These are phyloP conservation scores for Forbesichthys agassizii DNA, from an alignment of 2,113 vertebrate genomes.

Conservation along the genomic window DNA sequence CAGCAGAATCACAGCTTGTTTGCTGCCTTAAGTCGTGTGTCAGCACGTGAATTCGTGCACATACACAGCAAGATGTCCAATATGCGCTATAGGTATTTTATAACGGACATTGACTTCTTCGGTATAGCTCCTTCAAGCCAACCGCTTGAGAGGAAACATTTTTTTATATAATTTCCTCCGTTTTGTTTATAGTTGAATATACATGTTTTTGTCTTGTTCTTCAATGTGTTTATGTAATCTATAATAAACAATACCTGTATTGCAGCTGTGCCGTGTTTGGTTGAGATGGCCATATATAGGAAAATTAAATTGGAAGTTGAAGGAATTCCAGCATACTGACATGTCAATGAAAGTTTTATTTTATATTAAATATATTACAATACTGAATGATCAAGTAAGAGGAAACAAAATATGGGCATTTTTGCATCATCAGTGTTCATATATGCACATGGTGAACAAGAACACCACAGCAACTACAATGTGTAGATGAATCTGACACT, in stretches of 20 bases:
- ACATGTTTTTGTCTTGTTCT: background rate
- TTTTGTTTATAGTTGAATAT: background rate
- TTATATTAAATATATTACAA: constrained; percentile 87
- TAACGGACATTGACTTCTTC: background rate
- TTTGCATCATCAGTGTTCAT: constrained; percentile 74
- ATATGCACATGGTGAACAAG: constrained; percentile 68
- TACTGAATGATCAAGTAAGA: constrained; percentile 77
- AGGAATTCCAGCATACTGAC: constrained; percentile 22
- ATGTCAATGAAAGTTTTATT: constrained; percentile 81
- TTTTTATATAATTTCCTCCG: background rate
- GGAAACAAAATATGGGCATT: constrained; percentile 70
- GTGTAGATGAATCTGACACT: constrained; percentile 22
- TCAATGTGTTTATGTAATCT: background rate
- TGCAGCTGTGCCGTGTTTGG: background rate
- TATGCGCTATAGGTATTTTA: background rate
- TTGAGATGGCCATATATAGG: background rate
- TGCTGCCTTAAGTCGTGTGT: too few species aligned
- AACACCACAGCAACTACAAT: constrained; percentile 51
- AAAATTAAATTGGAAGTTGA: background rate
- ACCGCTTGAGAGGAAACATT: too few species aligned
- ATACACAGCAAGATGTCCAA: background rate
- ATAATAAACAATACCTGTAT: background rate
- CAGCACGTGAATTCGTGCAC: background rate
- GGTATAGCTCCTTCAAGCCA: too few species aligned
- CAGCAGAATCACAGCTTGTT: background rate